Percentiles rank a stretch among this genome's conserved stretches.
Conservation (phyloP, 2,797 vertebrate genomes). For the Peromyscus attwateri region DNA sequence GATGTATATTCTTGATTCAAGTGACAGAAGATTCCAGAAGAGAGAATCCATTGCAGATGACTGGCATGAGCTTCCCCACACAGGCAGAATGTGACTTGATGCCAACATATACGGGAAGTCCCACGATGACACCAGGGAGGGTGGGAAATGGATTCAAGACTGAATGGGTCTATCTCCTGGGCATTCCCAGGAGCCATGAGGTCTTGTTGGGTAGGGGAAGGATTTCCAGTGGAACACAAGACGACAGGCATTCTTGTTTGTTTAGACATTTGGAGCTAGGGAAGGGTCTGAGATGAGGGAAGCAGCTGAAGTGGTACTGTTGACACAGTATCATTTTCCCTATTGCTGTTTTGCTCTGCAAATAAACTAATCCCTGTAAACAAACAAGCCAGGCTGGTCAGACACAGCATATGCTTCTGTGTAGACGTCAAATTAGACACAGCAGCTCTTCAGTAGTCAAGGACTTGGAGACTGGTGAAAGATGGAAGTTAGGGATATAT, state of each 20-base stretch:
- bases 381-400: conserved; percentile 13
- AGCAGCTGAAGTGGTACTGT: not conserved
- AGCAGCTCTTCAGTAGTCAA: conserved; percentile 78
- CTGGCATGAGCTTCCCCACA: not conserved
- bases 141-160: not conserved
- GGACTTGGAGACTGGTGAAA: conserved; percentile 73
- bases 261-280: not conserved
- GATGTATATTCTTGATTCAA: not conserved
- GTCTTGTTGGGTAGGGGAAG: not conserved
- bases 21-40: not conserved
- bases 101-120: not conserved
- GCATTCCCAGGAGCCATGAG: not conserved
- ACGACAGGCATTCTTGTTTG: not conserved
- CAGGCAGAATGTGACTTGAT: not conserved
- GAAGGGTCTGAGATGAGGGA: not conserved
- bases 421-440: conserved; percentile 63
- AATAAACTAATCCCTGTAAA: not conserved
- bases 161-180: not conserved
- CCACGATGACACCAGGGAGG: not conserved
- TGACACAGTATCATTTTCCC: not conserved
- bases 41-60: not conserved
- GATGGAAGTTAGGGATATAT: conserved; percentile 77
- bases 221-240: not conserved
- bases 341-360: not conserved
- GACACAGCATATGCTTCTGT: conserved; percentile 43